A percentile compares a stretch with the other conserved stretches of the same genome.
These are phyloP conservation scores for Mareca penelope DNA, from an alignment of 2,797 vertebrate species.

Conservation along the genomic window DNA sequence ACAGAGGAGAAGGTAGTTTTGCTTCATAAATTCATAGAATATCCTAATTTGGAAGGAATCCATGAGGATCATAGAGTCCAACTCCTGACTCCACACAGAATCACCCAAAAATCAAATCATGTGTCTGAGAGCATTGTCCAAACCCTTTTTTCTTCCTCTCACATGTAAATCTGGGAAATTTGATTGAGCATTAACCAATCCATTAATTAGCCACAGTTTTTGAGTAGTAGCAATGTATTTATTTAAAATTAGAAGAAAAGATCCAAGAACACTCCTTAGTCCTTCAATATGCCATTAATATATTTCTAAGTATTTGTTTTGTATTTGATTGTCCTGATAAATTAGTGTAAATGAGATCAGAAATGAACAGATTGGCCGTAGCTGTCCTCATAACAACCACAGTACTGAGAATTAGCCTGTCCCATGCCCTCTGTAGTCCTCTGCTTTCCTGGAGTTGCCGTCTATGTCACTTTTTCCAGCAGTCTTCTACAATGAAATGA, in stretches of 20 bases:
- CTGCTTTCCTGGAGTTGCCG: neutral
- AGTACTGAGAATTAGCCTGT: neutral
- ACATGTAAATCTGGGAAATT: neutral
- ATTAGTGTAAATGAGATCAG: neutral
- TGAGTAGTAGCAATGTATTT: neutral
- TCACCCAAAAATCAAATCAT: neutral
- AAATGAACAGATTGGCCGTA: neutral
- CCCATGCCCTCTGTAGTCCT: neutral
- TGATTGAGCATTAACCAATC: neutral
- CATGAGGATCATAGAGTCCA: neutral
- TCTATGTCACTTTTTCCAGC: neutral
- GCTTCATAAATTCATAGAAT: neutral
- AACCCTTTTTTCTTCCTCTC: neutral
- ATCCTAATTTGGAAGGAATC: neutral
- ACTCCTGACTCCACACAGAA: neutral
- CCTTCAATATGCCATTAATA: neutral
- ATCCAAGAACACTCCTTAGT: neutral
- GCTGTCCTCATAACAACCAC: neutral
- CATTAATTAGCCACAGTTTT: neutral
- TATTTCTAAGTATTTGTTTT: neutral
- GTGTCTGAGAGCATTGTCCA: neutral
- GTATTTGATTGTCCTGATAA: neutral
- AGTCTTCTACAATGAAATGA: neutral
- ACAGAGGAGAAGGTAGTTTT: slow-evolving; percentile 50
- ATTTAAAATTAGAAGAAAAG: neutral